Base-by-base conservation (phyloP, 2,113 vertebrate genomes). In the Hystrix brachyura region DNA sequence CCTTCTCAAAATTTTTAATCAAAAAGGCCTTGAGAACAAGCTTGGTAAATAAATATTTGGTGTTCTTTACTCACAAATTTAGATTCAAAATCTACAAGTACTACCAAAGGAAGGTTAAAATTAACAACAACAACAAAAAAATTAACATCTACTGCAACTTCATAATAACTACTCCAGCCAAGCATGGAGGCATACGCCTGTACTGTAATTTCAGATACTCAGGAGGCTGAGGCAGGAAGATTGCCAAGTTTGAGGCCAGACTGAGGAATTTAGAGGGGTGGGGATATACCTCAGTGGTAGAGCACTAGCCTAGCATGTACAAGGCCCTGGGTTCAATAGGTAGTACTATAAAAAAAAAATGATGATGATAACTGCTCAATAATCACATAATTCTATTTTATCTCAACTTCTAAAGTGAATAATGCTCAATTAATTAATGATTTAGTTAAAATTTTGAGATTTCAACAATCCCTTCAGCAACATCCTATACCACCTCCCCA, bases 401-500 rank as follows among this genome's bases (percentile, higher is more conserved):
- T 84, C 19, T 95, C 67, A 64, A 92, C 23, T 80, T 96, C 38
- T 60, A 93, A 93, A 89, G 48, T 29, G 19, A 96, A 87, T 93
- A 95, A 62, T 27, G 5, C 15, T 80, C 34, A 55, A 86, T 51
- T 87, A 96, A 95, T 64, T 62, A 43, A 96, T 17, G 69, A 93
- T 82, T 87, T 71, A 15, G 72, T 94, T 78, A 82, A 95, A 89
- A 78, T 43, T 46, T 21, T 79, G n/a, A 21, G 32, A 86, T 87
- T 69, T 96, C 46, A 97, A 82, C 25, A 95, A 82, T 89, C 53
- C 71, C 55, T 81, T 94, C 55, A 95, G 67, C 34, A 78, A 34
- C 82, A 94, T 71, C 51, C 27, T 60, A 51, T 43, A 76, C 4
- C 7, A 94, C 38, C 29, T 88, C 27, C 15, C 59, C 86, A 65